phyloP scores from a whole-genome alignment of 2,888 invertebrate genomes.

The Leptopterna dolabrata region DNA sequence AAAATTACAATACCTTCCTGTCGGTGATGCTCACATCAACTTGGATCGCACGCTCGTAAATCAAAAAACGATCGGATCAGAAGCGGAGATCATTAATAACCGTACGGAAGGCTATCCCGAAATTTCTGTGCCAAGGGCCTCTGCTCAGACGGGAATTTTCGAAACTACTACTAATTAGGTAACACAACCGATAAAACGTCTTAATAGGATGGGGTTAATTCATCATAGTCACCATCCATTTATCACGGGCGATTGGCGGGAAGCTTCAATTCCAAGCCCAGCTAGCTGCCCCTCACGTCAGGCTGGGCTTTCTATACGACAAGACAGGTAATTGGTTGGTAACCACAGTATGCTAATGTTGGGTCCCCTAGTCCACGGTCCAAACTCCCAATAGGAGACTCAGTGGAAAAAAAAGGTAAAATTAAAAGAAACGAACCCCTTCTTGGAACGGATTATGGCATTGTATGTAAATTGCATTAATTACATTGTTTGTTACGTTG shows the following conservation, averaged over 20 bases:
- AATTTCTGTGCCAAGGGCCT: neutral
- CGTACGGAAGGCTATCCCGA: neutral
- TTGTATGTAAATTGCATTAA: constrained; percentile 60
- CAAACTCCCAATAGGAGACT: neutral
- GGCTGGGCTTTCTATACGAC: neutral
- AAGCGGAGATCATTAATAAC: constrained; percentile 20
- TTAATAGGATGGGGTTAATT: constrained; percentile 54
- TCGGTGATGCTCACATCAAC: neutral
- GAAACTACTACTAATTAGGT: constrained; percentile 56
- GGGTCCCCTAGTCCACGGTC: neutral
- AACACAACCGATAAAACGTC: constrained; percentile 56
- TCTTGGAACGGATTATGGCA: constrained; percentile 44
- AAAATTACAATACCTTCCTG: neutral
- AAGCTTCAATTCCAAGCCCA: neutral
- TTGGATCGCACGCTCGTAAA: neutral
- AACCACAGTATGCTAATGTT: constrained; percentile 20
- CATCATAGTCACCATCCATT: constrained; percentile 51
- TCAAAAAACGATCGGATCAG: neutral
- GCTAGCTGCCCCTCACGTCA: neutral
- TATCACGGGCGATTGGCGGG: constrained; percentile 31
- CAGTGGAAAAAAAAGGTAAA: constrained; percentile 7
- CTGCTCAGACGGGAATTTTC: constrained; percentile 16
- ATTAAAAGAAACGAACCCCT: neutral
- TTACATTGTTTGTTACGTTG: constrained; percentile 59
- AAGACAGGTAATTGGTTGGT: constrained; percentile 33